Percentiles rank a stretch among this genome's conserved stretches.
Conservation (phyloP, 1,140 invertebrate species). For the Brachionus rotundiformis region DNA sequence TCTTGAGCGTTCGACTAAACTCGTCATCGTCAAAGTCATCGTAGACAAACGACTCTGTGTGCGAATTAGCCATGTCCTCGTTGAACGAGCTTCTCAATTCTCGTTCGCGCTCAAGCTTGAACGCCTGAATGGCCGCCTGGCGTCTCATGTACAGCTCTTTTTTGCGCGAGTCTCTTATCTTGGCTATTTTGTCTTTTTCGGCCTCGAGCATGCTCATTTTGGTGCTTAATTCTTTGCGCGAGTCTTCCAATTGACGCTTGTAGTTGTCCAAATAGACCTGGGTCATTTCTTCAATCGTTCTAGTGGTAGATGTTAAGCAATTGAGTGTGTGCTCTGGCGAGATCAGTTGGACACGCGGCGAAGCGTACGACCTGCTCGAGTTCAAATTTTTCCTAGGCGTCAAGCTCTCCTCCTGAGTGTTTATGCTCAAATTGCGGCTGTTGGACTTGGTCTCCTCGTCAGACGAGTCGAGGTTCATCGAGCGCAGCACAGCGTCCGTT, state of each 20-base stretch:
- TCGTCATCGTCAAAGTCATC: conserved; percentile 16
- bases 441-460: background rate
- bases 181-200: conserved; percentile 46
- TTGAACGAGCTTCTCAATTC: background rate
- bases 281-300: conserved; percentile 40
- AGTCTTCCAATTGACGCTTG: conserved; percentile 36
- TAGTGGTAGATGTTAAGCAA: background rate
- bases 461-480: conserved; percentile 31
- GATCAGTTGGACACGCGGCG: background rate
- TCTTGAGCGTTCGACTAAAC: background rate
- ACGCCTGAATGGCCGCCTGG: conserved; percentile 42
- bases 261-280: conserved; percentile 42
- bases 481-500: conserved; percentile 34
- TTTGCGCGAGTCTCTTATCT: conserved; percentile 20
- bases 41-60: background rate
- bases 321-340: conserved; percentile 7
- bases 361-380: background rate
- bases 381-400: background rate
- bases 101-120: conserved; percentile 34
- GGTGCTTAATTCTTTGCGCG: background rate
- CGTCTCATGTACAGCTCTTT: conserved; percentile 38
- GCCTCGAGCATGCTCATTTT: conserved; percentile 13
- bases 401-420: background rate
- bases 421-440: background rate
- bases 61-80: background rate